Percentiles rank a stretch among this genome's conserved stretches.
phyloP scores from a whole-genome alignment of 2,113 vertebrate genomes.

The Hippolais icterina region DNA sequence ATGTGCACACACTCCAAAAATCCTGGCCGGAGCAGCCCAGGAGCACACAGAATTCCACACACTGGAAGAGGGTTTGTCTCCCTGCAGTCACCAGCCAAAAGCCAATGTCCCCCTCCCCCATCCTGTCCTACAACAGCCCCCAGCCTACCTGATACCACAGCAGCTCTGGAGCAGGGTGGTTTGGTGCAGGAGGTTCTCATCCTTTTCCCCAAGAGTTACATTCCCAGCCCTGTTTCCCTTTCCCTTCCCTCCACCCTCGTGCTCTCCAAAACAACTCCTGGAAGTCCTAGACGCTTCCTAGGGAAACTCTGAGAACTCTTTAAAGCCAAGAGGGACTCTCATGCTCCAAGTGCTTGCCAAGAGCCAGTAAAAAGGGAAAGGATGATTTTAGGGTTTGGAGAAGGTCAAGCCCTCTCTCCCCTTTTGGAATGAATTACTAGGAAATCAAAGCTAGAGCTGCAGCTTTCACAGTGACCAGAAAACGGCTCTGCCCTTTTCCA shows the following conservation, averaged over 20 bases:
- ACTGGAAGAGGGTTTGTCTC: not conserved
- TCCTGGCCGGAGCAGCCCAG: accelerated
- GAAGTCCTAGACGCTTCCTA: not conserved
- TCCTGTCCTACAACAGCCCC: not conserved
- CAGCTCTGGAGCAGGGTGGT: not conserved
- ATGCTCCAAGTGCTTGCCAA: accelerated
- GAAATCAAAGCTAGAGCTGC: not conserved
- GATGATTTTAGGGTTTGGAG: not conserved
- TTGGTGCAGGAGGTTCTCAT: not conserved
- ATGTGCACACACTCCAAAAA: not conserved
- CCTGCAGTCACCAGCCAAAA: not conserved
- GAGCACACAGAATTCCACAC: accelerated
- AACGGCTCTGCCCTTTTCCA: accelerated
- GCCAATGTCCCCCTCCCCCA: accelerated
- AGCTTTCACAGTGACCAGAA: not conserved
- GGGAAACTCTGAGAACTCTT: not conserved
- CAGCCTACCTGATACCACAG: not conserved
- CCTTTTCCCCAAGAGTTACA: accelerated
- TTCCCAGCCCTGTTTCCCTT: not conserved
- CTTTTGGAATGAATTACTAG: not conserved
- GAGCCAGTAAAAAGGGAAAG: not conserved
- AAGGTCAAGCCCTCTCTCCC: not conserved
- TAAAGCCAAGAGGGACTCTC: not conserved
- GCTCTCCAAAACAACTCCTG: not conserved
- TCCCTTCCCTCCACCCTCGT: not conserved